Base-by-base conservation (phyloP, 2,113 vertebrate species). In the Proteles cristata region DNA sequence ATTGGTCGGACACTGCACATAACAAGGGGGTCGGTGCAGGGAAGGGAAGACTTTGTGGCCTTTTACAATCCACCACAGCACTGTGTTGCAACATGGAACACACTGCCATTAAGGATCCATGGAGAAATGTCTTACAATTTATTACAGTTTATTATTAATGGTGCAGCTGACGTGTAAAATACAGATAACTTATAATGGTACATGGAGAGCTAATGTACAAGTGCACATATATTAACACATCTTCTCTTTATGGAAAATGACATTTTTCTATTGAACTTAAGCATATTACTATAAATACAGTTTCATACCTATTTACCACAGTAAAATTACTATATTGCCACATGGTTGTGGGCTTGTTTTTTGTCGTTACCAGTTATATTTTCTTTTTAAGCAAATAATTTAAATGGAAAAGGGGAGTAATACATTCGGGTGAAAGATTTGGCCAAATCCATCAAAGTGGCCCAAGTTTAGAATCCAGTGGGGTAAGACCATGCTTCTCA, bases 231-330 rank as follows among this genome's bases (percentile, higher is more conserved):
- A 74, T 43, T 50, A 61, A 7, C 11, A 28, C 3, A 79, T 25
- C 61, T 39, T 88, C 91, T 86, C 74, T 66, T 87, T 68, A 77
- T 25, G 14, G 21, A 80, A 84, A 96, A 84, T 43, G 9, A 61
- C n/a, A 71, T 43, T 87, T 82, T 90, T 92, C n/a, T 39, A 84
- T 45, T 65, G 68, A 63, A 50, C 3, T 58, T 73, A 83, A 63
- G 33, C 61, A 10, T 35, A 35, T 69, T 43, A 87, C 12, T 87
- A 45, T 28, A 93, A 83, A 61, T 80, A 58, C 1, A 88, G 23
- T 89, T 85, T 58, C 50, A n/a, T 31, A 33, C 48, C 10, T 90
- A 90, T 58, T 69, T 76, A 66, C 48, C 5, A 74, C 8, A 81
- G 26, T 43, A 12, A 81, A 12, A 10, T 74, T 90, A 91, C 14